Percentiles rank a stretch among this genome's conserved stretches.
Evolutionary conservation across 2,113 vertebrate genomes (phyloP).

Genomic region (Dicrurus megarhynchus): DNA sequence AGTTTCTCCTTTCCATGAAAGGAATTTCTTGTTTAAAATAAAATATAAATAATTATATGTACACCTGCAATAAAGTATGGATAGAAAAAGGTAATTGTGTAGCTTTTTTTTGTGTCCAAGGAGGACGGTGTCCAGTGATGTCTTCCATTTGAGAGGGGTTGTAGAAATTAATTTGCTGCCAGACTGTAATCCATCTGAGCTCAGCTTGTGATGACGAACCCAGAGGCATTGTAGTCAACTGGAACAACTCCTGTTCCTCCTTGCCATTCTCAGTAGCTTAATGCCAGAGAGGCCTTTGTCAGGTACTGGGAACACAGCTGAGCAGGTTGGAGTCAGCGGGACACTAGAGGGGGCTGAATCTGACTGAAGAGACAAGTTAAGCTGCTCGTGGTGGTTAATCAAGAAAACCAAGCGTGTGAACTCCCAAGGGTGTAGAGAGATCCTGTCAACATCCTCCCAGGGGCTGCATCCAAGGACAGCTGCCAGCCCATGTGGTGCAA

Average conservation of each 20-base stretch:
- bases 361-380: neutral
- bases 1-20: constrained; percentile 68
- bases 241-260: neutral
- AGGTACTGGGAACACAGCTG: neutral
- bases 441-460: neutral
- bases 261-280: neutral
- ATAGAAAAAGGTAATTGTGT: neutral
- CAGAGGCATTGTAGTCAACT: neutral
- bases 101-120: neutral
- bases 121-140: neutral
- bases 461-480: neutral
- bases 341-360: neutral
- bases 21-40: constrained; percentile 52
- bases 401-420: neutral
- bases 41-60: constrained; percentile 49
- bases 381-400: neutral
- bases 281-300: neutral
- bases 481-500: rapidly evolving
- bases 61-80: constrained; percentile 59
- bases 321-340: neutral
- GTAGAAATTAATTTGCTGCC: neutral
- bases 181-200: neutral
- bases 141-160: neutral
- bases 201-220: neutral
- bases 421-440: neutral